These are phyloP conservation scores for Aythya baeri DNA, from an alignment of 2,113 vertebrate genomes.

Conservation along the genomic window DNA sequence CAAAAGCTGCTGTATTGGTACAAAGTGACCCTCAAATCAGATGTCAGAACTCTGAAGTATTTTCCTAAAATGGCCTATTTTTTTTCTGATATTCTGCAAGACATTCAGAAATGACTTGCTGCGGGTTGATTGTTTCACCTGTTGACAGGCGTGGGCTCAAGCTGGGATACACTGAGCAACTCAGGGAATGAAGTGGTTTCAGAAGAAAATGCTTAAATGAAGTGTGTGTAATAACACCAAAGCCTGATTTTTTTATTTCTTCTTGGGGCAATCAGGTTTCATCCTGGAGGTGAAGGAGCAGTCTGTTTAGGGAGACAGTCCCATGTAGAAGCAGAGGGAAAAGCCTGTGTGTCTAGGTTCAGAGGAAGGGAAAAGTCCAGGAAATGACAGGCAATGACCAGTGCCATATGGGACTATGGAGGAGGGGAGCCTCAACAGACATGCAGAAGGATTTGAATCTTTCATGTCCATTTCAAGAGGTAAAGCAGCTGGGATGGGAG, in stretches of 20 bases:
- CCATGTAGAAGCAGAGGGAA: neutral
- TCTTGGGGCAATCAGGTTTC: neutral
- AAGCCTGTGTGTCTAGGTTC: neutral
- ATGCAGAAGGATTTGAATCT: neutral
- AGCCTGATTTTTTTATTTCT: neutral
- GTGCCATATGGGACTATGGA: neutral
- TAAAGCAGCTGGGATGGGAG: neutral
- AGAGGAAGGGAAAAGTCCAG: neutral
- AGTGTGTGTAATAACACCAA: fast-evolving
- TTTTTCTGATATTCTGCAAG: neutral
- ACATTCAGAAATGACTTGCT: neutral
- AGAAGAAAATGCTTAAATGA: neutral
- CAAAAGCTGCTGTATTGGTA: neutral
- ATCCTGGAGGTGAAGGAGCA: neutral
- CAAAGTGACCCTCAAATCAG: neutral
- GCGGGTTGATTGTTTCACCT: neutral
- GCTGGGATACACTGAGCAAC: neutral
- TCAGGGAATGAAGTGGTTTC: neutral
- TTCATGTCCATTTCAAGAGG: neutral
- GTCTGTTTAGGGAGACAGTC: neutral
- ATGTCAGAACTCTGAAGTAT: constrained; percentile 12
- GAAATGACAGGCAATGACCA: neutral
- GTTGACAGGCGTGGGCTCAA: neutral
- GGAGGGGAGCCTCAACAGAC: neutral
- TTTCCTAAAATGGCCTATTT: neutral